Evolutionary conservation across 2,797 vertebrate genomes (phyloP), one percentile per base, ranked within the genome.

Genomic region (Centroberyx gerrardi): DNA sequence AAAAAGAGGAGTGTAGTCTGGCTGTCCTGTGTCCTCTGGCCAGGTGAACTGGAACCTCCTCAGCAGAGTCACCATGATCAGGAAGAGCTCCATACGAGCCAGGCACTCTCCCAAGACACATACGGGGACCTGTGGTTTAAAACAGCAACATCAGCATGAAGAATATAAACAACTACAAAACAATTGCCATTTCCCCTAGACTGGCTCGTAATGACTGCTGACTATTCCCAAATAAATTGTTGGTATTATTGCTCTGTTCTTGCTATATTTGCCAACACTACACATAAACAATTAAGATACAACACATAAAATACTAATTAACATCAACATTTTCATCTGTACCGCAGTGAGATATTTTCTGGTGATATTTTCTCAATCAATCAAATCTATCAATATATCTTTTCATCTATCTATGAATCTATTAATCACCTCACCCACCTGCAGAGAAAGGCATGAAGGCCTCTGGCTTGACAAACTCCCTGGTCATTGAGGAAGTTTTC

Each of bases 1-100:
- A 58, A 68, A 94, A 13, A 92, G 72, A 0, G 83, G 89, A 2
- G 70, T 83, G 40, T 82, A 93, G 87, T 93, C 92, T 8, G 94
- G 93, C 51, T 91, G 68, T 49, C 93, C 93, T 6, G 90, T 90
- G 10, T 94, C 92, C 78, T 95, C 88, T 6, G 92, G 91, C 91
- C 92, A 94, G 46, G 83, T 51, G 69, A 94, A 94, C 69, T 79
- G 78, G 56, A 93, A 95, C 65, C 72, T 93, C 68, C 82, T 90
- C 69, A 95, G 85, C 66, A 95, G 83, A 3, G 91, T 94, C 38
- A 93, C 93, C 1, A 72, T 53, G 49, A 94, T 82, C 70, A 95
- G 80, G 85, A 95, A 94, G 51, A 95, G 92, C 85, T 95, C 93
- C 92, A 94, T 94, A 17, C 93, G 94, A n/a, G 95, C 94, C 78